Percentiles rank a stretch among this genome's conserved stretches.
Conservation (phyloP, 2,797 vertebrate genomes). For the Micropoecilia bifurca region DNA sequence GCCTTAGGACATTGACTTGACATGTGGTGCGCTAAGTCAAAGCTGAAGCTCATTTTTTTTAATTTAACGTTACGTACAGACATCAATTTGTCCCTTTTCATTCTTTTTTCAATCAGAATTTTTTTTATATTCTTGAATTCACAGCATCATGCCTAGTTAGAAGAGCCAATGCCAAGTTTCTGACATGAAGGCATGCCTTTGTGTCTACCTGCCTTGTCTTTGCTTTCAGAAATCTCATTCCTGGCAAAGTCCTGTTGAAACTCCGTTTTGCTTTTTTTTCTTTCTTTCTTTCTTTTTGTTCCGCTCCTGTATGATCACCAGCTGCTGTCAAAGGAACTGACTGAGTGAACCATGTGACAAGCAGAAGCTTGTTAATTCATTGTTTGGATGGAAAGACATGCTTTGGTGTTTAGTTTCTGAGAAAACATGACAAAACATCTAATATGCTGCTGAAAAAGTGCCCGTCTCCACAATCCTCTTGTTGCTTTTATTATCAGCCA, state of each 20-base stretch:
- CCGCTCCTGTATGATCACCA: slow-evolving; percentile 30
- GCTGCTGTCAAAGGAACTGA: slow-evolving; percentile 44
- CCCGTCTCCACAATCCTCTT: slow-evolving; percentile 1
- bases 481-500: slow-evolving; percentile 37
- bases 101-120: background rate
- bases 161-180: background rate
- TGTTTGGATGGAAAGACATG: slow-evolving; percentile 48
- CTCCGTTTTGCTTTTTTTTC: slow-evolving; percentile 13
- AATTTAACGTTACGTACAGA: background rate
- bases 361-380: slow-evolving; percentile 48
- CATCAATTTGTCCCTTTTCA: background rate
- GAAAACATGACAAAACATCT: slow-evolving; percentile 50
- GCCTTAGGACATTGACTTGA: background rate
- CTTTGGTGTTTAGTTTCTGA: slow-evolving; percentile 29
- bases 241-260: slow-evolving; percentile 1
- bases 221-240: background rate
- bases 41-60: background rate
- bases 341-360: slow-evolving; percentile 40
- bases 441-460: slow-evolving; percentile 30
- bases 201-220: background rate
- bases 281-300: background rate
- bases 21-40: background rate
- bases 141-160: no score
- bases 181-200: background rate
- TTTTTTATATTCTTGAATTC: background rate